These are phyloP conservation scores for Echinops telfairi DNA, from an alignment of 2,113 vertebrate species.

Conservation along the genomic window DNA sequence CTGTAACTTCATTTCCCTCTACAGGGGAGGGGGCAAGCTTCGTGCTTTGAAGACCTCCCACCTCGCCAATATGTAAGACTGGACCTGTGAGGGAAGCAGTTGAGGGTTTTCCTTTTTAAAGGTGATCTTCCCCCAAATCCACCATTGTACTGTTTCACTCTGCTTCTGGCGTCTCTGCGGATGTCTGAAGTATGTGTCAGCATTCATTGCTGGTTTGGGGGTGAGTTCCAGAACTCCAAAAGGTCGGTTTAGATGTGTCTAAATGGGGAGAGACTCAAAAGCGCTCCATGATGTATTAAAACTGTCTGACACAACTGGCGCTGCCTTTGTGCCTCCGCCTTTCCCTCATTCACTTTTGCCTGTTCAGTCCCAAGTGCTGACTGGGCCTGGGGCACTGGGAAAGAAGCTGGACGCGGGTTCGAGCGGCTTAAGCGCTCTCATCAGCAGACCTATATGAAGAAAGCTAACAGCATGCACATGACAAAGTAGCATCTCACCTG, in stretches of 20 bases:
- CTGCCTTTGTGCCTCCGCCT: no score
- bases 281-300: background rate
- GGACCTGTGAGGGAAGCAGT: background rate
- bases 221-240: slow-evolving; percentile 28
- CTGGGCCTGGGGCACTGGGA: no score
- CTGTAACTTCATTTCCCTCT: background rate
- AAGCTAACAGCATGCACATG: no score
- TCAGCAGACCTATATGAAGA: no score
- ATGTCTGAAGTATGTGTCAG: background rate
- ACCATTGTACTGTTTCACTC: background rate
- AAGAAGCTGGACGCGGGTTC: no score
- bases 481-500: no score
- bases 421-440: no score
- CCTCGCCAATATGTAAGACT: background rate
- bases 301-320: background rate
- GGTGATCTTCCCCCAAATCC: slow-evolving; percentile 3
- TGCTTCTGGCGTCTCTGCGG: background rate
- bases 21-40: background rate
- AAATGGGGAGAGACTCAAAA: slow-evolving; percentile 6
- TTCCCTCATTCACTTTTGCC: no score
- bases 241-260: slow-evolving; percentile 20
- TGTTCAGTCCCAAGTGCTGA: no score
- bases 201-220: background rate
- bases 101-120: background rate
- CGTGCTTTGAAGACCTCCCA: background rate